Evolutionary conservation across 2,113 vertebrate species (phyloP), one percentile per base, ranked within the genome.

Genomic region (Crotalus viridis): DNA sequence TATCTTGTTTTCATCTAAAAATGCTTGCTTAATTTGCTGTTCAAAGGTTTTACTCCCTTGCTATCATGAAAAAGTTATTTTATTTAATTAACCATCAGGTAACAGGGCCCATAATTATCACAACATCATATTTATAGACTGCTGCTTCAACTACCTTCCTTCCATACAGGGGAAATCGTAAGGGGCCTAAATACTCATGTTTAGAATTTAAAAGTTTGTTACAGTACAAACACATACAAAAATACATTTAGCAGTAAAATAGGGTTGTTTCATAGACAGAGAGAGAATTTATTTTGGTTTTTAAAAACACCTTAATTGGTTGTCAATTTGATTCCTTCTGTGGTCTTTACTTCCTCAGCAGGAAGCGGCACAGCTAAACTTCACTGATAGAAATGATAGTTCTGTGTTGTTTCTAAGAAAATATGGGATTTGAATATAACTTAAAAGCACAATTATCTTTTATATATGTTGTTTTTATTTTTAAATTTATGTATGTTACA

Each of bases 91-190:
- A 88, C 93, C 87, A 95, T 91, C 92, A 93, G 93, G 95, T 94
- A 86, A 12, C 51, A 93, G 89, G 93, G 54, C 15, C 88, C 90
- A 64, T 95, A 88, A 55, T 88, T n/a, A 88, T 55, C 15, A 88
- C 4, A 15, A 19, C n/a, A 22, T 17, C 92, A 85, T 87, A 95
- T 96, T 97, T 95, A 95, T 93, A 95, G 91, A 93, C 52, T 92
- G 91, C 89, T 93, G 94, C 51, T 96, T 94, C 96, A 93, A 95
- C 93, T 95, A 95, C 96, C 93, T 94, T 95, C 96, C 94, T 94
- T 95, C 94, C 56, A 97, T 94, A 0, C 89, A 93, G 88, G 96
- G 96, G 96, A 97, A 97, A 96, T 89, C 94, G 74, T 91, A 91
- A 96, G 91, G 93, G 89, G 89, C 87, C 90, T 51, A 93, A 85